These are phyloP conservation scores for Agrotis ipsilon DNA, from an alignment of 2,888 invertebrate genomes.

Conservation along the genomic window DNA sequence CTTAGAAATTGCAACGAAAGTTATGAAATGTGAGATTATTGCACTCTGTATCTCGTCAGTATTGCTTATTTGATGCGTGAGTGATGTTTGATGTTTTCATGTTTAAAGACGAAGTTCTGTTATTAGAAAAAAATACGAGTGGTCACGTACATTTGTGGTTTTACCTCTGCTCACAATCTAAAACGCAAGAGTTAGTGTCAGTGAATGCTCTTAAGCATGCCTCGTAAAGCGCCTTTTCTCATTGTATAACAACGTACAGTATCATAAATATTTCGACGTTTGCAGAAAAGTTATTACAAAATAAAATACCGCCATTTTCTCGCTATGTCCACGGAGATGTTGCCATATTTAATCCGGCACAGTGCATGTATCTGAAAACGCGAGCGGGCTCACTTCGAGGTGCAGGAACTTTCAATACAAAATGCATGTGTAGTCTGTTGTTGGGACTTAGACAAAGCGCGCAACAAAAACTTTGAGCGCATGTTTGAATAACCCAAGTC, in stretches of 20 bases:
- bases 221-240: neutral
- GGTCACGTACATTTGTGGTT: too few species aligned
- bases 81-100: neutral
- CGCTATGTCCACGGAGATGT: constrained; percentile 9
- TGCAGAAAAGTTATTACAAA: constrained; percentile 15
- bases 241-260: neutral
- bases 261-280: constrained; percentile 2
- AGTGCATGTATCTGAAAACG: constrained; percentile 29
- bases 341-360: constrained; percentile 38
- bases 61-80: constrained; percentile 34
- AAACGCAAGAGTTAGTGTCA: neutral
- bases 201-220: neutral
- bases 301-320: constrained; percentile 13
- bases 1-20: constrained; percentile 76
- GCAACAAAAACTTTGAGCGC: constrained; percentile 47
- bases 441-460: constrained; percentile 47
- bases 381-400: constrained; percentile 32
- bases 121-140: too few species aligned
- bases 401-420: constrained; percentile 52
- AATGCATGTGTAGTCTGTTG: constrained; percentile 53
- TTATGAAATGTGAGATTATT: constrained; percentile 69
- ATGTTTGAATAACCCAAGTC: constrained; percentile 50
- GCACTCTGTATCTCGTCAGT: constrained; percentile 39
- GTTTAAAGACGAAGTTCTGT: too few species aligned
- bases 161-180: too few species aligned